Evolutionary conservation across 2,113 vertebrate species (phyloP).

Genomic region (Heterocephalus glaber): DNA sequence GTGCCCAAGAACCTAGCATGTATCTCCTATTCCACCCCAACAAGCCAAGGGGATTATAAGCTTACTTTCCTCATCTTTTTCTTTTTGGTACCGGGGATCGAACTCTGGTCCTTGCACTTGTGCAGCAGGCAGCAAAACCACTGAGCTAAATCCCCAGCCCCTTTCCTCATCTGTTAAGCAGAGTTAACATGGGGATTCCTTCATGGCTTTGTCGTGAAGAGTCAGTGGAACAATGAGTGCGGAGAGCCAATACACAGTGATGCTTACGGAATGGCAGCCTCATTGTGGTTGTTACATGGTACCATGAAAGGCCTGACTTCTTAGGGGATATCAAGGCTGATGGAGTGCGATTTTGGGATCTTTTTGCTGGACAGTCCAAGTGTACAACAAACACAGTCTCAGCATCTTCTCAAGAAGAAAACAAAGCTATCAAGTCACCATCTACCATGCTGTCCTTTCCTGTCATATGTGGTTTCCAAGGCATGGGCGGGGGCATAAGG

Average conservation of each 20-base stretch:
- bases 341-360: neutral
- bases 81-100: no score
- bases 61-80: neutral
- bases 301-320: neutral
- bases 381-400: neutral
- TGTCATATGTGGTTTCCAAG: neutral
- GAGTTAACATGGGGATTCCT: neutral
- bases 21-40: neutral
- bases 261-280: neutral
- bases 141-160: no score
- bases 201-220: neutral
- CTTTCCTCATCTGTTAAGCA: neutral
- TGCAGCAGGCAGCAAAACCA: no score
- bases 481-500: neutral
- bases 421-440: neutral
- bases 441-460: neutral
- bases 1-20: neutral
- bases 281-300: neutral
- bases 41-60: neutral
- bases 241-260: fast-evolving
- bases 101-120: no score
- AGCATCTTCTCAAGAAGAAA: neutral
- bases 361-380: neutral
- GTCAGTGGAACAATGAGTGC: neutral
- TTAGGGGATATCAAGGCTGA: neutral